Base-by-base conservation (phyloP, 1,140 invertebrate genomes). In the Drosophila repleta region DNA sequence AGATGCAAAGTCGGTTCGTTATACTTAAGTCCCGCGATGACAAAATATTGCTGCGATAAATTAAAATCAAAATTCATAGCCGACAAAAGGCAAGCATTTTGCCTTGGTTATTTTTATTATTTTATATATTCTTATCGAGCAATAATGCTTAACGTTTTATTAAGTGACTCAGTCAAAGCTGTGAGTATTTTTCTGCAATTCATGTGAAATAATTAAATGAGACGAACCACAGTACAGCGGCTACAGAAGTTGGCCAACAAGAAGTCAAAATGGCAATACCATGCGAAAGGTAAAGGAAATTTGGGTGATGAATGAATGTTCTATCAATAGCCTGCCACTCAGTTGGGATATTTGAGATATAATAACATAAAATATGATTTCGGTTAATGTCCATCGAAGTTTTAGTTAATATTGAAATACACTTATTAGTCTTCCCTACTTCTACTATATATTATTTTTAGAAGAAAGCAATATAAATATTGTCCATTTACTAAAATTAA, bases 121-220 rank as follows among this genome's bases (percentile, higher is more conserved):
- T 37, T 60, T 15, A 35, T 15, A 7, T 48, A 72, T 70, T 61
- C 71, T 74, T 76, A 62, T 65, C 58, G 39, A 39, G 21, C 68
- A 32, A 71, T 58, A 72, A 78, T 58, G 45, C 60, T 58, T 57
- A 76, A 79, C 66, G 76, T 60, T 68, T 79, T 83, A 66, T 73
- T 73, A 63, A 76, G 72, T 76, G 67, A 76, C 65, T 83, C 41
- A 64, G 56, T 78, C 32, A 17, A 67, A 72, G 57, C 39, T 45
- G 53, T 37, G 5, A 35, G n/a, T 4, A 48, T 18, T 51, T 72
- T 85, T 81, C 8, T 78, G 82, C 82, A 85, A 85, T 49, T 85
- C 82, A 85, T 67, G 78, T 72, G 52, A 87, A 82, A 76, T 85
- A 85, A 85, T 85, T 82, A 85, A 87, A 66, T 49, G 52, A 70